Percentiles rank a stretch among this genome's conserved stretches.
Evolutionary conservation across 2,888 invertebrate genomes (phyloP).

Genomic region (Oxystoma pomonae): DNA sequence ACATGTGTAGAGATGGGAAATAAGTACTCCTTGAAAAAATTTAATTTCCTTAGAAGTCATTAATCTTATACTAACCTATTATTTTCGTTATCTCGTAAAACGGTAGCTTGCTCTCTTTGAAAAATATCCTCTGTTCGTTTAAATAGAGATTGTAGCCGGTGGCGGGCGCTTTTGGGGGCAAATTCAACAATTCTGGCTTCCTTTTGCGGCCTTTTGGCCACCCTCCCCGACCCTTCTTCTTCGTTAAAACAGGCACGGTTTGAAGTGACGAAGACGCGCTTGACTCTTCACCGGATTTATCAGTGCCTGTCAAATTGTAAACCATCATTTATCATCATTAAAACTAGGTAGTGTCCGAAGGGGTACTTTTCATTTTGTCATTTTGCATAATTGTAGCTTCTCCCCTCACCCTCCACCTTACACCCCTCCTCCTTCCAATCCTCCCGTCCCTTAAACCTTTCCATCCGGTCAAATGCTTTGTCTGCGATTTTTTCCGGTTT

Average conservation of each 20-base stretch:
- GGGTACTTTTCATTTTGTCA: too few relatives aligned
- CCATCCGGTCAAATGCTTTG: too few relatives aligned
- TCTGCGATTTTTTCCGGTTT: too few relatives aligned
- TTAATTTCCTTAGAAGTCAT: slow-evolving; percentile 12
- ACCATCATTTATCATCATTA: too few relatives aligned
- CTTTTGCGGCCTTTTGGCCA: slow-evolving; percentile 60
- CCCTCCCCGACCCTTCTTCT: slow-evolving; percentile 52
- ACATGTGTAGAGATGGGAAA: too few relatives aligned
- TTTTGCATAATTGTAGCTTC: too few relatives aligned
- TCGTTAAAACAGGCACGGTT: slow-evolving; percentile 20
- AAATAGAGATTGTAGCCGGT: slow-evolving; percentile 56
- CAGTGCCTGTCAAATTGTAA: slow-evolving; percentile 10
- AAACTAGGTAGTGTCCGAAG: too few relatives aligned
- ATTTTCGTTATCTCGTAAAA: slow-evolving; percentile 57
- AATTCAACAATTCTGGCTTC: slow-evolving; percentile 50
- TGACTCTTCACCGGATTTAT: slow-evolving; percentile 25
- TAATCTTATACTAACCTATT: slow-evolving; percentile 22
- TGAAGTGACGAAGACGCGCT: slow-evolving; percentile 20
- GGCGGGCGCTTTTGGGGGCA: slow-evolving; percentile 55
- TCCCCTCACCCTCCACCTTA: too few relatives aligned
- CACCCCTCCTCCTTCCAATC: too few relatives aligned
- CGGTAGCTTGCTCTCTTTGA: slow-evolving; percentile 50
- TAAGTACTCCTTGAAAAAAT: not conserved
- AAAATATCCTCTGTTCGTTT: slow-evolving; percentile 53
- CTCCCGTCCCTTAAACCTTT: too few relatives aligned